These are phyloP conservation scores for Macquaria ambigua DNA, from an alignment of 2,113 vertebrate genomes.

Conservation along the genomic window DNA sequence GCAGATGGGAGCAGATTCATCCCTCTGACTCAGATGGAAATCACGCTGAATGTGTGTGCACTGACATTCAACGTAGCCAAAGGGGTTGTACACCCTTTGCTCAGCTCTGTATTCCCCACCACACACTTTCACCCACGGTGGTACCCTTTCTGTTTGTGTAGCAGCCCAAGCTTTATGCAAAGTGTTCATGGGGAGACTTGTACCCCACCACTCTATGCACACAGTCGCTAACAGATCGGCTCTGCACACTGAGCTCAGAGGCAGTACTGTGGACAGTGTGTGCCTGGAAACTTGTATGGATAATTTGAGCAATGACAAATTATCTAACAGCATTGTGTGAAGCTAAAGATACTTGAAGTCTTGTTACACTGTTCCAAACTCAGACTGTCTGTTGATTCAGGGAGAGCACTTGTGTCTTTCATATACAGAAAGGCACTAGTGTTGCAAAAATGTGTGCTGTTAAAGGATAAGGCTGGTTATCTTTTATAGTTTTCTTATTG, in stretches of 20 bases:
- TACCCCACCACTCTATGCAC: constrained; percentile 2
- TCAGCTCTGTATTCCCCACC: constrained; percentile 28
- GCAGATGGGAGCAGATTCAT: constrained; percentile 50
- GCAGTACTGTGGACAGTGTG: constrained; percentile 30
- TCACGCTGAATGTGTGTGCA: constrained; percentile 70
- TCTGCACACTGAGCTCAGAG: constrained; percentile 27
- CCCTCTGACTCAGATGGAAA: constrained; percentile 56
- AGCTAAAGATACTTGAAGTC: constrained; percentile 19
- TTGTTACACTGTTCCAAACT: constrained; percentile 15
- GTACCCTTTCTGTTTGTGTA: constrained; percentile 50
- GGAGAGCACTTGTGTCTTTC: constrained; percentile 12
- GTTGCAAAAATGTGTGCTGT: constrained; percentile 32
- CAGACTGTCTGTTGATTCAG: constrained; percentile 9
- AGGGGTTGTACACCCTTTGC: constrained; percentile 68
- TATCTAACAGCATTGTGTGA: constrained; percentile 51
- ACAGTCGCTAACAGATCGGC: constrained; percentile 31
- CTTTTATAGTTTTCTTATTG: constrained; percentile 2
- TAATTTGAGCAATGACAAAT: constrained; percentile 71
- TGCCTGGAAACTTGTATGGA: constrained; percentile 45
- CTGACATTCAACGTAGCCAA: constrained; percentile 77
- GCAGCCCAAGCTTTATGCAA: constrained; percentile 61
- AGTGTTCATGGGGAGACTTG: constrained; percentile 35
- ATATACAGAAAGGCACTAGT: constrained; percentile 1
- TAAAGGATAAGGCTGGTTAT: constrained; percentile 27
- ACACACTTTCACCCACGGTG: constrained; percentile 58